Percentiles rank a stretch among this genome's conserved stretches.
Conservation (phyloP, 2,797 vertebrate genomes). For the Brotogeris chrysoptera region DNA sequence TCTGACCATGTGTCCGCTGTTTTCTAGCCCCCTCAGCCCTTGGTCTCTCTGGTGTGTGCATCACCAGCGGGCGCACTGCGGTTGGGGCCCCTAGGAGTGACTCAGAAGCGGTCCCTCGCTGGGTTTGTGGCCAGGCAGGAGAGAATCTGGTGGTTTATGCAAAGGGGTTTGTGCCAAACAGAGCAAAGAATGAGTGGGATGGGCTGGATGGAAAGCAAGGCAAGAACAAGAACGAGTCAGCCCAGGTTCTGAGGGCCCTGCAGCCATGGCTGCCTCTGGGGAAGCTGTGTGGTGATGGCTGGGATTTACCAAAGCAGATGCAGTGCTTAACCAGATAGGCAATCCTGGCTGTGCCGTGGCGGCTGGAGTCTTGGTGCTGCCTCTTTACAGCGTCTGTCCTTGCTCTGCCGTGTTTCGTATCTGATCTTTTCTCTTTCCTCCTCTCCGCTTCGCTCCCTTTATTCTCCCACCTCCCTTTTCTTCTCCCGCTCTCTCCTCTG, state of each 20-base stretch:
- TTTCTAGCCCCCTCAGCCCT: too few species aligned
- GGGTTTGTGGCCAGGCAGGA: neutral
- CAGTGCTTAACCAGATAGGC: rapidly evolving
- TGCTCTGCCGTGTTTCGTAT: neutral
- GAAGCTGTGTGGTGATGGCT: rapidly evolving
- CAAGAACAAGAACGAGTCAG: neutral
- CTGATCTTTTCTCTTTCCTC: neutral
- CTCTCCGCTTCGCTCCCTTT: neutral
- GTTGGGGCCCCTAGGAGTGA: rapidly evolving
- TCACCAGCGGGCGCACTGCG: rapidly evolving
- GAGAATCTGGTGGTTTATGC: neutral
- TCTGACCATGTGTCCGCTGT: rapidly evolving
- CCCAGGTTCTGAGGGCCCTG: neutral
- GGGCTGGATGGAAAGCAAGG: neutral
- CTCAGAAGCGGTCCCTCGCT: neutral
- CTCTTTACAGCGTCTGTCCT: neutral
- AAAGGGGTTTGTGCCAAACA: neutral
- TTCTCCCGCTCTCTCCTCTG: neutral
- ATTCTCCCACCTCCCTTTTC: neutral
- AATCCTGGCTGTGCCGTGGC: neutral
- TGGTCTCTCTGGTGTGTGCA: neutral
- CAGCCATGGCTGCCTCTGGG: neutral
- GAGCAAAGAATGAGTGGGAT: rapidly evolving
- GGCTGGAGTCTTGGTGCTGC: neutral
- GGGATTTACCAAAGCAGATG: neutral